Percentiles rank a stretch among this genome's conserved stretches.
Evolutionary conservation across 2,888 invertebrate genomes (phyloP).

Genomic region (Odontocolon sp.): DNA sequence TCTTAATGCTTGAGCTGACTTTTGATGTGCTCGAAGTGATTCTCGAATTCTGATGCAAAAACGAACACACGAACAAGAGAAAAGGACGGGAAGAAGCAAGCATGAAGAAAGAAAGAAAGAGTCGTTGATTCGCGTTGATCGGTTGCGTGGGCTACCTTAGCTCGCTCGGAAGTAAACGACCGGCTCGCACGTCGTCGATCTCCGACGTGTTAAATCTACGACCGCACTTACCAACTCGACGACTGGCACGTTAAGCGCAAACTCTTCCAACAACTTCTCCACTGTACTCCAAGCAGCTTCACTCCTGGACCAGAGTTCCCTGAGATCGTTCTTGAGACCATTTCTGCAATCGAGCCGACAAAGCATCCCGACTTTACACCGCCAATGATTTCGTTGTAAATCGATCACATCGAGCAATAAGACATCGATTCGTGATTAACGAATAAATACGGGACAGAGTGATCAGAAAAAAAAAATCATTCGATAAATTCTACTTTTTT

Average conservation of each 20-base stretch:
- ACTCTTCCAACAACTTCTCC: constrained; percentile 32
- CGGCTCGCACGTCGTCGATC: constrained; percentile 30
- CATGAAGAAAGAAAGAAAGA: constrained; percentile 1
- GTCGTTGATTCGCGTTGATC: constrained; percentile 33
- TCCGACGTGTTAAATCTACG: constrained; percentile 33
- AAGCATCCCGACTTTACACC: constrained; percentile 18
- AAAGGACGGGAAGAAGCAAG: background rate
- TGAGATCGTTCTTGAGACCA: constrained; percentile 9
- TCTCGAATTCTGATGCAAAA: background rate
- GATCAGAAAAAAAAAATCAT: background rate
- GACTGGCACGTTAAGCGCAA: constrained; percentile 33
- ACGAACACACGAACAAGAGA: background rate
- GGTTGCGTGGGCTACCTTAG: constrained; percentile 43
- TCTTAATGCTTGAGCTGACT: constrained; percentile 14
- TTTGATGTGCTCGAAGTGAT: constrained; percentile 7
- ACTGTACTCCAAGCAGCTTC: constrained; percentile 12
- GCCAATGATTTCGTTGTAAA: constrained; percentile 36
- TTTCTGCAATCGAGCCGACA: constrained; percentile 27
- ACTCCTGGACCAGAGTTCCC: background rate
- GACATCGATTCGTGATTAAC: background rate
- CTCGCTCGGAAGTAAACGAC: constrained; percentile 36
- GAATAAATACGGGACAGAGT: background rate
- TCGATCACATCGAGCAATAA: constrained; percentile 16
- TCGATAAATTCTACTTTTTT: background rate
- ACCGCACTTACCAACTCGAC: constrained; percentile 33